Base-by-base conservation (phyloP, 2,797 vertebrate genomes). In the Hipposideros larvatus region DNA sequence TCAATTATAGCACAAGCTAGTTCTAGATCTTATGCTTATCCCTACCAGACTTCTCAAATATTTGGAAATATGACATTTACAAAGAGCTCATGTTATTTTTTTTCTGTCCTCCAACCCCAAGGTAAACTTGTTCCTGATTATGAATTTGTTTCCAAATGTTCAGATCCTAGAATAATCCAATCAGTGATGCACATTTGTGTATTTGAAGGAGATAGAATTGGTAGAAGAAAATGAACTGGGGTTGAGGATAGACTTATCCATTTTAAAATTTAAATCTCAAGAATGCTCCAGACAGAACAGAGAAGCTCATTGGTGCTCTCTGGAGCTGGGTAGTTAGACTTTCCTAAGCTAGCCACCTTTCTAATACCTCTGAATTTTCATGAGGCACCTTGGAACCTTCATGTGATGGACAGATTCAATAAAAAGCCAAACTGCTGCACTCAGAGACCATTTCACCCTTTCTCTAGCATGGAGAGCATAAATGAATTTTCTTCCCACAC, bases 231-330 rank as follows among this genome's bases (percentile, higher is more conserved):
- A 86, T 46, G 55, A 66, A 63, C 55, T 28, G 61, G 34, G 9
- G 1, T 28, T 87, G 83, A 55, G 3, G 53, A 31, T 77, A 61
- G 73, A 86, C 59, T 84, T 53, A 77, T 34, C 6, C 51, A 66
- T 41, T 24, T 51, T 61, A 82, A 89, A 93, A 83, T 74, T 91
- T 79, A 96, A 97, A 90, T 90, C 91, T 97, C 97, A 97, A 96
- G 96, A 95, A 94, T 92, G 48, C 98, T 97, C 96, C 96, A 97
- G 98, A 98, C 87, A 83, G 51, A 88, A 75, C 24, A 91, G 87
- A 97, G 90, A 63, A 79, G 97, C 93, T 93, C 94, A 97, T 82
- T 97, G 96, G 93, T 96, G 90, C 95, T 97, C 97, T 97, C 91
- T 94, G 98, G 95, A 97, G 88, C 15, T 82, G 24, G 28, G 2